phyloP scores from a whole-genome alignment of 2,888 invertebrate species.

The Drosophila ochracea region DNA sequence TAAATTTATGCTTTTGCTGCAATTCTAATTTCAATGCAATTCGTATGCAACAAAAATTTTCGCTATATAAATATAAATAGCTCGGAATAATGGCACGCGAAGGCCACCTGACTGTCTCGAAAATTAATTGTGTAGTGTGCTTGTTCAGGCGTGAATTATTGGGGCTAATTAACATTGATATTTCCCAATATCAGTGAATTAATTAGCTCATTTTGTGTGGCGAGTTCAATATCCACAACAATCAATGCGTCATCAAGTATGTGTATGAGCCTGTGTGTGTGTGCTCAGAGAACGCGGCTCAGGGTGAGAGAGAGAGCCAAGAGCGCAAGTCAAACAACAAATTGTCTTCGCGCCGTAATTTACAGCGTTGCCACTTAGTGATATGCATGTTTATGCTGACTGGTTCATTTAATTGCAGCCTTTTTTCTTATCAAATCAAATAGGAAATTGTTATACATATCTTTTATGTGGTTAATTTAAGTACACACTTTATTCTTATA shows the following conservation, averaged over 20 bases:
- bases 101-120: conserved; percentile 68
- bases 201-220: conserved; percentile 37
- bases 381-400: no score
- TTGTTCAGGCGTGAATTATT: conserved; percentile 57
- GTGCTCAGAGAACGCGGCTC: neutral
- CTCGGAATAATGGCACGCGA: conserved; percentile 31
- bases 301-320: conserved; percentile 9
- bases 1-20: conserved; percentile 9
- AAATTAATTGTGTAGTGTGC: conserved; percentile 22
- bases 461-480: neutral
- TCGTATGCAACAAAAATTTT: conserved; percentile 31
- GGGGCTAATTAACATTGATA: conserved; percentile 43
- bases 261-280: conserved; percentile 1
- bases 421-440: neutral
- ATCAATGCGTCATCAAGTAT: conserved; percentile 43
- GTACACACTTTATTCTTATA: neutral
- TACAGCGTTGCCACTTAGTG: conserved; percentile 42
- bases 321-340: conserved; percentile 25
- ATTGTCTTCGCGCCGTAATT: conserved; percentile 28
- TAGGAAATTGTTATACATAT: no score
- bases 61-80: conserved; percentile 53
- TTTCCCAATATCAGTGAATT: conserved; percentile 47
- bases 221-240: conserved; percentile 49
- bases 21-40: conserved; percentile 12
- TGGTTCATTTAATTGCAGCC: neutral